Conservation (phyloP, 1,140 invertebrate genomes). For the Drosophila parabipectinata region DNA sequence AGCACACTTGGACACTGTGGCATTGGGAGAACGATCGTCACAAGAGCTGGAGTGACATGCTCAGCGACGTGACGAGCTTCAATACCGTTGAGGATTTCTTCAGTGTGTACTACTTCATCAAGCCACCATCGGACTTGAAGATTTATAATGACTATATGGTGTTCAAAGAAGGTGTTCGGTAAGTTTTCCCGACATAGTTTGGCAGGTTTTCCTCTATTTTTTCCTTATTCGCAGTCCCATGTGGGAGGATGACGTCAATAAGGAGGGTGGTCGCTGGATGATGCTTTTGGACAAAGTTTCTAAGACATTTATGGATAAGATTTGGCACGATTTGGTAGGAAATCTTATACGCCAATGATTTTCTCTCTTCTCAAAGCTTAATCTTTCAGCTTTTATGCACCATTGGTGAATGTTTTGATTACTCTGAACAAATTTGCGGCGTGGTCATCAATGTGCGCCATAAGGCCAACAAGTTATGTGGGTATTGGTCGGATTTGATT, state of each 20-base stretch:
- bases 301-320: conserved; percentile 93
- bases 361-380: background rate
- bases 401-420: conserved; percentile 98
- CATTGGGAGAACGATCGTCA: conserved; percentile 97
- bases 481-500: conserved; percentile 18
- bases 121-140: conserved; percentile 94
- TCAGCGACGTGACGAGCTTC: conserved; percentile 96
- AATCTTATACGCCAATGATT: background rate
- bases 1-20: conserved; percentile 99
- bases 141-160: conserved; percentile 98
- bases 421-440: conserved; percentile 96
- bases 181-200: background rate
- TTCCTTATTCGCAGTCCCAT: conserved; percentile 88
- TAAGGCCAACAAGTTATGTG: conserved; percentile 95
- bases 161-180: conserved; percentile 96
- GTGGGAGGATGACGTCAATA: conserved; percentile 97
- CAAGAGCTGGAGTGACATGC: conserved; percentile 96
- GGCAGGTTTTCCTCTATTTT: background rate
- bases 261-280: conserved; percentile 97
- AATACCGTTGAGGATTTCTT: conserved; percentile 99
- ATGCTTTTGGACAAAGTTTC: conserved; percentile 95
- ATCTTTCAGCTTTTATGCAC: conserved; percentile 90
- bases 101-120: conserved; percentile 98
- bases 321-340: conserved; percentile 96
- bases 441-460: conserved; percentile 96